Percentiles rank a stretch among this genome's conserved stretches.
phyloP scores from a whole-genome alignment of 2,888 invertebrate species.

The Acronicta psi region DNA sequence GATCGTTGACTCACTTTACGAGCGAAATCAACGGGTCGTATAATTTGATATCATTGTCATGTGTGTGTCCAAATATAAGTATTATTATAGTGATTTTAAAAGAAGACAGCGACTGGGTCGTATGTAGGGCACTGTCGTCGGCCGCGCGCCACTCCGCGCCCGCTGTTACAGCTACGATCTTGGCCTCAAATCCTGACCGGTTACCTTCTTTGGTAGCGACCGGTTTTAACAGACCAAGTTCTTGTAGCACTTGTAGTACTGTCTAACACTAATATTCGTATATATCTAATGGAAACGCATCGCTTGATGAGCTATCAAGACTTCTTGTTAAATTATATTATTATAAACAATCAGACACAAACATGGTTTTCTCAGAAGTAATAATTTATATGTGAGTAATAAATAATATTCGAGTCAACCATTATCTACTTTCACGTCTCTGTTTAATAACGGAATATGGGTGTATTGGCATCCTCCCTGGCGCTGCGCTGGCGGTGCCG shows the following conservation, averaged over 20 bases:
- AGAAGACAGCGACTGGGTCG: slow-evolving; percentile 64
- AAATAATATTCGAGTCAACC: slow-evolving; percentile 66
- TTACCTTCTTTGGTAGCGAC: slow-evolving; percentile 84
- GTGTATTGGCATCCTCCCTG: slow-evolving; percentile 68
- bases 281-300: slow-evolving; percentile 47
- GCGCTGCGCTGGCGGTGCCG: slow-evolving; percentile 17
- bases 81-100: slow-evolving; percentile 16
- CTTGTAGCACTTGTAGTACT: slow-evolving; percentile 75
- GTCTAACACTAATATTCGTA: slow-evolving; percentile 68
- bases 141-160: slow-evolving; percentile 55
- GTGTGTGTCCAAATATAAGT: slow-evolving; percentile 22
- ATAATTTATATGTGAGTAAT: slow-evolving; percentile 62
- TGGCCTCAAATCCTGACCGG: slow-evolving; percentile 84
- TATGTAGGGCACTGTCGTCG: slow-evolving; percentile 73
- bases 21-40: slow-evolving; percentile 46
- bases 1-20: slow-evolving; percentile 30
- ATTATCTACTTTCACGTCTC: slow-evolving; percentile 70
- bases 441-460: slow-evolving; percentile 75
- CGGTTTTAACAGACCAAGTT: slow-evolving; percentile 79
- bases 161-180: slow-evolving; percentile 67
- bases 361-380: slow-evolving; percentile 58
- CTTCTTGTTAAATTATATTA: slow-evolving; percentile 33
- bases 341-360: slow-evolving; percentile 55
- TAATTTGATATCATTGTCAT: slow-evolving; percentile 51
- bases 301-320: slow-evolving; percentile 47